Percentiles rank a stretch among this genome's conserved stretches.
Conservation (phyloP, 1,140 invertebrate genomes). For the Phymorhynchus buccinoides region DNA sequence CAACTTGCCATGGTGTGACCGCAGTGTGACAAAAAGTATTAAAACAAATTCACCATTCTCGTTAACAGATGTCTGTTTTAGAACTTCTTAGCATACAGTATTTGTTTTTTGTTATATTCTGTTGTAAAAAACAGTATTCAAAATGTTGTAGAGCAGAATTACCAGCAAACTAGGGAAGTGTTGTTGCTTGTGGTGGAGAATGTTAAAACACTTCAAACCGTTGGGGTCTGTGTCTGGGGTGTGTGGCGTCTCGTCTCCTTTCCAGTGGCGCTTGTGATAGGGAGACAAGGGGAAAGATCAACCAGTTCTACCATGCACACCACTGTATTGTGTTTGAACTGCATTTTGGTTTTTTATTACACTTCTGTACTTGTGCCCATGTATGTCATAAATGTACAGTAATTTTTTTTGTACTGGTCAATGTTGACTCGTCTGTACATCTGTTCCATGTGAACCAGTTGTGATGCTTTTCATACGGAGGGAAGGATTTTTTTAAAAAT, state of each 20-base stretch:
- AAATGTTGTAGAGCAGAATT: no score
- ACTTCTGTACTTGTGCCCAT: background rate
- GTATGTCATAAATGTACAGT: background rate
- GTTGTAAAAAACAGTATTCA: no score
- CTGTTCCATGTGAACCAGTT: no score
- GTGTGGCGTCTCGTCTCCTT: background rate
- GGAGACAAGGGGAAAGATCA: background rate
- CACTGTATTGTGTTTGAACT: background rate
- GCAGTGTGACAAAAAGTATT: background rate
- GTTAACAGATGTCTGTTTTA: background rate
- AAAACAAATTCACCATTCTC: no score
- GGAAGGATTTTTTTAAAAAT: background rate
- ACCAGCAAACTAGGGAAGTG: no score
- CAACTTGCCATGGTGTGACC: background rate
- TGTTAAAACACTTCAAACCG: no score
- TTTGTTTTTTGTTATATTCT: no score
- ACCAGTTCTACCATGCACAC: background rate
- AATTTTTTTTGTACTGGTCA: background rate
- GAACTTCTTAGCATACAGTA: background rate
- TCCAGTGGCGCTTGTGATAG: background rate
- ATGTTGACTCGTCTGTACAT: no score
- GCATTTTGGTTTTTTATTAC: no score
- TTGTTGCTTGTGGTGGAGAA: background rate
- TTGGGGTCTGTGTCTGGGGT: background rate
- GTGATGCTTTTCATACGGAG: no score